phyloP scores from a whole-genome alignment of 2,888 invertebrate species.

The Lasioglossum marginatum region DNA sequence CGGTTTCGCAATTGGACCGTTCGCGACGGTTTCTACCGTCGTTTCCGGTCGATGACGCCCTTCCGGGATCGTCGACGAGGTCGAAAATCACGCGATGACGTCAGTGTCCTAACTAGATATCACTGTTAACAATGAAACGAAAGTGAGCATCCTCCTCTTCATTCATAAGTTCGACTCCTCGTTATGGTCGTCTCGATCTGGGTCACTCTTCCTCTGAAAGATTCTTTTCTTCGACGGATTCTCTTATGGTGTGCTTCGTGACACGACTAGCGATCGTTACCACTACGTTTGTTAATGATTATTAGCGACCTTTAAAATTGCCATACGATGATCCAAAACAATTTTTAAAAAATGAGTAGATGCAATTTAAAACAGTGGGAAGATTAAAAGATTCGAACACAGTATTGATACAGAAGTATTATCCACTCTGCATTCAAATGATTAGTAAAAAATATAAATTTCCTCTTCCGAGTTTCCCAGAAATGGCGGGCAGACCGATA shows the following conservation, averaged over 20 bases:
- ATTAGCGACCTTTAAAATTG: not conserved
- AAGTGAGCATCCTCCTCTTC: slow-evolving; percentile 5
- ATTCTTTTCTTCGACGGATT: not conserved
- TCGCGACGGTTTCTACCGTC: not conserved
- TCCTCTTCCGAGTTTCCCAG: not conserved
- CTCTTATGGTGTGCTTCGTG: not conserved
- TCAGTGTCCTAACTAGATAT: not conserved
- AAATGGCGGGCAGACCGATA: not conserved
- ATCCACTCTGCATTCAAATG: too few species aligned
- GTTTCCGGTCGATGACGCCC: not conserved
- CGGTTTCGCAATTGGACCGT: not conserved
- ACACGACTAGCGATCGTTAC: not conserved
- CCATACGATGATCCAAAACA: too few species aligned
- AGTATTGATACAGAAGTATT: too few species aligned
- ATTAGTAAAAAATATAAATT: too few species aligned
- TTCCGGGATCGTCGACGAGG: slow-evolving; percentile 6
- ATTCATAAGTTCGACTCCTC: not conserved
- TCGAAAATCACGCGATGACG: slow-evolving; percentile 4
- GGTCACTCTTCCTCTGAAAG: not conserved
- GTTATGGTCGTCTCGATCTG: not conserved
- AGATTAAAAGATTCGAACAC: too few species aligned
- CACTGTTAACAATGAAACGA: slow-evolving; percentile 7
- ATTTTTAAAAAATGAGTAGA: not conserved
- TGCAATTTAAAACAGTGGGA: too few species aligned
- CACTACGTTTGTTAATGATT: not conserved